phyloP scores from a whole-genome alignment of 2,888 invertebrate genomes.

The Caprella mutica region DNA sequence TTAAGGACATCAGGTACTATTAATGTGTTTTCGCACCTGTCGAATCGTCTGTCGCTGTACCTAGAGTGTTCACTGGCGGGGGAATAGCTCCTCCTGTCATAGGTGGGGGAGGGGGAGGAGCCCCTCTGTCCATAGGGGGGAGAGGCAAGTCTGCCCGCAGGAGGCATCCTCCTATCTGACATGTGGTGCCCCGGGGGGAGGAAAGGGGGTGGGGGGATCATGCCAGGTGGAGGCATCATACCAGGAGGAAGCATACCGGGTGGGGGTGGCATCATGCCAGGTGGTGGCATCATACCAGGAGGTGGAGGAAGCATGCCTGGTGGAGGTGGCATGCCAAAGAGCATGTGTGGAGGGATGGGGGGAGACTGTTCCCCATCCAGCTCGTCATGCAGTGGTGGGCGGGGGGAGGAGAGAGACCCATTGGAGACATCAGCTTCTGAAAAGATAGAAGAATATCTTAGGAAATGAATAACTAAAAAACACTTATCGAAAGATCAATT shows the following conservation, averaged over 20 bases:
- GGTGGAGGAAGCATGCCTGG: conserved; percentile 24
- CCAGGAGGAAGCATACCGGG: conserved; percentile 16
- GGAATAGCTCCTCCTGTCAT: conserved; percentile 21
- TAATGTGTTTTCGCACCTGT: too few relatives aligned
- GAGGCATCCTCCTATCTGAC: conserved; percentile 24
- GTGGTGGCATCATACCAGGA: conserved; percentile 2
- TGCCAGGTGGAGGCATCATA: conserved; percentile 14
- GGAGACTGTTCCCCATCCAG: conserved; percentile 19
- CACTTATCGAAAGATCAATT: too few relatives aligned
- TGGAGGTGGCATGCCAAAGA: neutral
- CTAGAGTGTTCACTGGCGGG: conserved; percentile 29
- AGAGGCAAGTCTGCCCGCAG: conserved; percentile 27
- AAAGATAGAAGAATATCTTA: too few relatives aligned
- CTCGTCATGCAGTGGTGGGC: conserved; percentile 4
- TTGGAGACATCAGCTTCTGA: conserved; percentile 1
- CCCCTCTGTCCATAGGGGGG: conserved; percentile 21
- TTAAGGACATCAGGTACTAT: too few relatives aligned
- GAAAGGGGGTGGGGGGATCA: conserved; percentile 17
- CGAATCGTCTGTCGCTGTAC: conserved; percentile 23
- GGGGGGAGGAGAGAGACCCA: conserved; percentile 9
- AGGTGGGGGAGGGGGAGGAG: conserved; percentile 16
- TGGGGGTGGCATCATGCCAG: conserved; percentile 14
- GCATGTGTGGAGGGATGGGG: neutral
- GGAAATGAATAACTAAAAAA: too few relatives aligned
- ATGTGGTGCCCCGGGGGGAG: conserved; percentile 9